Evolutionary conservation across 2,113 vertebrate species (phyloP), one percentile per base, ranked within the genome.

Genomic region (Pundamilia nyererei): DNA sequence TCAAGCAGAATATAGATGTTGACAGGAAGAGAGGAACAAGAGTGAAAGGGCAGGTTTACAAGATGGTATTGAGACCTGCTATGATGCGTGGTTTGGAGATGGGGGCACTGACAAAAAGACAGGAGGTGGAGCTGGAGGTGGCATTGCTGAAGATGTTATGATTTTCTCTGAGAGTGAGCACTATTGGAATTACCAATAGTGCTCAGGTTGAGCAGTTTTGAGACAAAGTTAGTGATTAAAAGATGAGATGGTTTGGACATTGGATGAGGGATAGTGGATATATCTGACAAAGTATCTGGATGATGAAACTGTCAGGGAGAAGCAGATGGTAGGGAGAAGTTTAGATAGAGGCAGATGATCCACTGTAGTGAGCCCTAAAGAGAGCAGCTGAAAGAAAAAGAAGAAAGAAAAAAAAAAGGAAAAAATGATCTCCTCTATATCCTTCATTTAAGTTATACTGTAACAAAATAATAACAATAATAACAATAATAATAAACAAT

Each of bases 321-420:
- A 0, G 9, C 58, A 62, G 58, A 7, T 35, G 17, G 29, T 35
- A 62, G 58, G 31, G 58, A 62, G 4, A 65, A 0, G 60, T 65
- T 65, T 65, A 70, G 65, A 70, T 70, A 38, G 38, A 42, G 38
- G n/a, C 65, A 42, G 38, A 24, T 15, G 35, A 70, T 24, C 7
- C 13, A 0, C 2, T 70, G n/a, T 70, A 14, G 38, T 70, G 65
- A 42, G 0, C 4, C 17, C 31, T 42, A 9, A 42, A 7, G 60
- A 19, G 31, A 35, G 19, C 6, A 1, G 10, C 19, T 65, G 65
- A 42, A 70, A 42, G 12, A 68, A 21, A 8, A 19, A 19, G 29
- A 11, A 65, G 9, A 6, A 40, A 68, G 9, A 6, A 40, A 68
- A 1, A 1, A n/a, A 35, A 7, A 68, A 0, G 7, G n/a, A 38